These are phyloP conservation scores for Cotesia chilonis DNA, from an alignment of 1,140 invertebrate genomes.

Conservation along the genomic window DNA sequence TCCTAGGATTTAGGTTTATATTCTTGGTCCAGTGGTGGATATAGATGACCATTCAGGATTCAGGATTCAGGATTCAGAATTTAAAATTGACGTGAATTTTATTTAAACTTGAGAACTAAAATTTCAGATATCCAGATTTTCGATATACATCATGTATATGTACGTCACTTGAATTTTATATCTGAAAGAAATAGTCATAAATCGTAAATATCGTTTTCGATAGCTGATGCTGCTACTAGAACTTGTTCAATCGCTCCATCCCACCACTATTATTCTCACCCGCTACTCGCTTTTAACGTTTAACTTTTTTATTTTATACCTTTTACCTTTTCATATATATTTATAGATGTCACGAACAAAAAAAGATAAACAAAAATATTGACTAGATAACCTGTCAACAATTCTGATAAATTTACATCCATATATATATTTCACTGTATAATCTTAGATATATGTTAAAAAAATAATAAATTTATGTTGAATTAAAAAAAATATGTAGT, in stretches of 20 bases:
- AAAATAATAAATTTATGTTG: too few species aligned
- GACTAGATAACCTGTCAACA: too few species aligned
- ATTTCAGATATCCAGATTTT: background rate
- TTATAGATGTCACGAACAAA: too few species aligned
- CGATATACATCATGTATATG: background rate
- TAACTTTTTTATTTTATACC: too few species aligned
- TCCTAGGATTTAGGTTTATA: slow-evolving; percentile 34
- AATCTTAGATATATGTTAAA: too few species aligned
- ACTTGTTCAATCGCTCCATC: background rate
- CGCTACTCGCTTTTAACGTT: background rate
- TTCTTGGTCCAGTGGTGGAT: slow-evolving; percentile 38
- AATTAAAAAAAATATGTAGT: too few species aligned
- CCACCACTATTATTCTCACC: background rate
- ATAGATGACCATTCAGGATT: slow-evolving; percentile 49
- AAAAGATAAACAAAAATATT: too few species aligned
- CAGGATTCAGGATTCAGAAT: background rate
- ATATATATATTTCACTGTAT: too few species aligned
- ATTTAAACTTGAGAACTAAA: too few species aligned
- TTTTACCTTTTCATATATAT: too few species aligned
- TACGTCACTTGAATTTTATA: slow-evolving; percentile 5
- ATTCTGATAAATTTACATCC: too few species aligned
- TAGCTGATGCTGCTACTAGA: background rate
- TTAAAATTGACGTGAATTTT: too few species aligned
- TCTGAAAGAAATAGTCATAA: background rate
- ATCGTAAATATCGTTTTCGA: background rate